Percentiles rank a stretch among this genome's conserved stretches.
Conservation (phyloP, 2,888 invertebrate genomes). For the Thecocarcelia acutangulata region DNA sequence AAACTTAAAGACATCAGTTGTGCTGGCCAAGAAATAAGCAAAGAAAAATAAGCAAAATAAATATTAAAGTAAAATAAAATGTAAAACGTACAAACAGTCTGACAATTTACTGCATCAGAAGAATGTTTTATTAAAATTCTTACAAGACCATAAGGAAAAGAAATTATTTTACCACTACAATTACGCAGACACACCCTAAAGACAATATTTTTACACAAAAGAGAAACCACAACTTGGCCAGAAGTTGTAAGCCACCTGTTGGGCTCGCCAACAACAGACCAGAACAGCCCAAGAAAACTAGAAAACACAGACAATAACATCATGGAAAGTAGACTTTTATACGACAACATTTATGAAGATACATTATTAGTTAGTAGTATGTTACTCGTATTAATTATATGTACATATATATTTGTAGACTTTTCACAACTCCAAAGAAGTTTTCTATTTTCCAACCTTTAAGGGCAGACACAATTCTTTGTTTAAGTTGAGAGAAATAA, state of each 20-base stretch:
- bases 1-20: slow-evolving; percentile 36
- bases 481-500: too few species aligned
- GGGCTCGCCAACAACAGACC: slow-evolving; percentile 20
- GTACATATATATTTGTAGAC: too few species aligned
- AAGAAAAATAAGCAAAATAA: slow-evolving; percentile 22
- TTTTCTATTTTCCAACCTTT: too few species aligned
- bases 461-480: too few species aligned
- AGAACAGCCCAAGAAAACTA: slow-evolving; percentile 13
- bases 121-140: slow-evolving; percentile 68
- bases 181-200: not conserved
- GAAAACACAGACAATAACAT: not conserved
- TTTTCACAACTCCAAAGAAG: too few species aligned
- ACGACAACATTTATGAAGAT: too few species aligned
- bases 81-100: slow-evolving; percentile 37
- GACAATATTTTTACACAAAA: slow-evolving; percentile 13
- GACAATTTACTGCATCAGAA: slow-evolving; percentile 49
- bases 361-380: too few species aligned
- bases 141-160: slow-evolving; percentile 47
- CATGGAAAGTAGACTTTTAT: slow-evolving; percentile 36
- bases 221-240: slow-evolving; percentile 19
- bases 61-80: slow-evolving; percentile 30
- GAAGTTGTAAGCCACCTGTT: slow-evolving; percentile 51
- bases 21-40: not conserved
- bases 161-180: slow-evolving; percentile 44
- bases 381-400: too few species aligned